Evolutionary conservation across 2,797 vertebrate species (phyloP), one percentile per base, ranked within the genome.

Genomic region (Peromyscus eremicus): DNA sequence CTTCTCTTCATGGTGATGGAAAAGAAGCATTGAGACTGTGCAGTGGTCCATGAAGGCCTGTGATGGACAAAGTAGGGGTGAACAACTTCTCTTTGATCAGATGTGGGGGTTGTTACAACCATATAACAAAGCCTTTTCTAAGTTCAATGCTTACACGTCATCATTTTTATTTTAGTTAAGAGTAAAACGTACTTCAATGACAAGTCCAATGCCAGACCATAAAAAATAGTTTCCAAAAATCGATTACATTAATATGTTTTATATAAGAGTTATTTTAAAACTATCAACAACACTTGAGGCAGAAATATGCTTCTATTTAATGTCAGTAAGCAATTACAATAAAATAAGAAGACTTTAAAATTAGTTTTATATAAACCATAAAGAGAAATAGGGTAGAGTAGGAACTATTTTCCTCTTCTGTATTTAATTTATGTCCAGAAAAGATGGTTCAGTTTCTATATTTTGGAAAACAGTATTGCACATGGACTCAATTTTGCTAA

Each of bases 401-500:
- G 32, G 79, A 97, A 97, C 81, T 92, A 95, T 97, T 97, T 98
- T 96, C 86, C 62, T 97, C 75, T 97, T 97, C 97, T 98, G 97
- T 25, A 79, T 96, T 97, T 97, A 97, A 98, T 98, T 98, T 98
- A 85, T 96, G 95, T 82, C 71, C 68, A 94, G 89, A 97, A 96
- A 97, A 92, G 66, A 96, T 91, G 94, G 89, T 66, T 97, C 89
- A 76, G 75, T 95, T 97, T 96, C 92, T 92, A 93, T 96, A 97
- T 95, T 97, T 97, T 97, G 97, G 96, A 98, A 98, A 98, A 97
- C 81, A 97, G 71, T 68, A 62, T 93, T 94, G 60, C 97, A 97
- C 95, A 98, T 98, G 96, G 97, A 97, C 96, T 97, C 90, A 97
- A 97, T 97, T 98, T 97, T 95, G 93, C 89, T 97, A 97, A 98